Percentiles rank a stretch among this genome's conserved stretches.
These are phyloP conservation scores for Ectropis grisescens DNA, from an alignment of 1,140 invertebrate genomes.

Conservation along the genomic window DNA sequence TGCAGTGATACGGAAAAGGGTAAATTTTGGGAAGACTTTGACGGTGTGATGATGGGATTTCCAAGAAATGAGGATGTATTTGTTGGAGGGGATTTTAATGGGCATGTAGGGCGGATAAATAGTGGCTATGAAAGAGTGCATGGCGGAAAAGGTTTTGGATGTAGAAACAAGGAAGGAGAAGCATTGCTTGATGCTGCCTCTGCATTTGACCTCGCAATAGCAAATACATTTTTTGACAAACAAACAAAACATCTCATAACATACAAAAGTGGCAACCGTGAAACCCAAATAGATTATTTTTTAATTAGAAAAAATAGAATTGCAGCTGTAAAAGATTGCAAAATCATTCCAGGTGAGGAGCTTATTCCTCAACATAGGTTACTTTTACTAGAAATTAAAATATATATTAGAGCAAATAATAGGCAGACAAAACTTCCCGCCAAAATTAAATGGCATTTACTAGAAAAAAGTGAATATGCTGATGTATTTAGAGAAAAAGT, in stretches of 20 bases:
- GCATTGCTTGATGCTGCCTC: conserved; percentile 2
- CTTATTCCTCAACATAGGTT: no score
- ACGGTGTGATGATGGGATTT: conserved; percentile 1
- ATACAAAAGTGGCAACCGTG: conserved; percentile 1
- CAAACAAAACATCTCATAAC: not conserved
- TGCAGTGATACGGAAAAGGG: conserved; percentile 9
- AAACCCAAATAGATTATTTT: conserved; percentile 1
- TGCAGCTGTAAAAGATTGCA: no score
- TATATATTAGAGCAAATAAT: no score
- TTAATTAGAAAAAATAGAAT: not conserved
- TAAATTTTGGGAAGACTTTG: conserved; percentile 6
- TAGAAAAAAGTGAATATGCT: no score
- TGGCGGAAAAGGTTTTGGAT: conserved; percentile 10
- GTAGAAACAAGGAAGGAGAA: conserved; percentile 5
- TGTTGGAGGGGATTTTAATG: conserved; percentile 17
- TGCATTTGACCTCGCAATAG: conserved; percentile 6
- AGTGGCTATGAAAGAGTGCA: conserved; percentile 2
- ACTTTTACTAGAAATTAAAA: no score
- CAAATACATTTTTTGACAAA: conserved; percentile 9
- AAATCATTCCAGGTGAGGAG: no score
- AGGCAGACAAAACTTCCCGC: no score
- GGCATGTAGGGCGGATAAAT: conserved; percentile 10
- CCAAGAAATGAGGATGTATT: conserved; percentile 1
- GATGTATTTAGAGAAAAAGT: not conserved
- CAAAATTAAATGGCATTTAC: no score